Conservation (phyloP, 2,888 invertebrate species). For the Ormyrus pomaceus region DNA sequence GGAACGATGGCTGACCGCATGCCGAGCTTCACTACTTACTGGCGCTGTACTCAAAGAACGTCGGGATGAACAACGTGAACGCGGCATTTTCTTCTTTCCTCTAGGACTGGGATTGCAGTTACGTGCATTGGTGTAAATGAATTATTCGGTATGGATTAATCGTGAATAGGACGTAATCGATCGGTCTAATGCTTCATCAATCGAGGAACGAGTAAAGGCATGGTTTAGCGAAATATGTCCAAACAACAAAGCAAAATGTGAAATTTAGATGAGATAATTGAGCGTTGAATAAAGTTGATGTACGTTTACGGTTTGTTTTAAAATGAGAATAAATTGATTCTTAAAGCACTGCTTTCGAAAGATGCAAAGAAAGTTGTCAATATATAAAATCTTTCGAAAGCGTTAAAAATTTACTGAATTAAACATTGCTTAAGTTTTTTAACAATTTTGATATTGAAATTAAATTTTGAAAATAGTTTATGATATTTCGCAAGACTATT, state of each 20-base stretch:
- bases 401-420: background rate
- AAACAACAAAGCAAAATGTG: background rate
- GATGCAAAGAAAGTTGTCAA: too few relatives aligned
- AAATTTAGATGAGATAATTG: background rate
- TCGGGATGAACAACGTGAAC: background rate
- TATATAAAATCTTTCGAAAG: too few relatives aligned
- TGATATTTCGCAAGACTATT: conserved; percentile 15
- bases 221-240: conserved; percentile 16
- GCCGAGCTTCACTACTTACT: conserved; percentile 16
- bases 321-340: too few relatives aligned
- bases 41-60: background rate
- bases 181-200: conserved; percentile 34
- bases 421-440: background rate
- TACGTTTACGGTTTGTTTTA: too few relatives aligned
- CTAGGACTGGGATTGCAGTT: background rate
- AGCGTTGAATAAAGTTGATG: conserved; percentile 1
- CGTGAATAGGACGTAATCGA: conserved; percentile 23
- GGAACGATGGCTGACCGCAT: conserved; percentile 9
- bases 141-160: conserved; percentile 40
- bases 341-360: too few relatives aligned
- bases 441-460: background rate
- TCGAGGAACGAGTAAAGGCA: background rate
- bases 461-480: conserved; percentile 5
- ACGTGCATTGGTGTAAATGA: conserved; percentile 29
- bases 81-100: background rate